Conservation (phyloP, 2,888 invertebrate genomes). For the Andricus curvator region DNA sequence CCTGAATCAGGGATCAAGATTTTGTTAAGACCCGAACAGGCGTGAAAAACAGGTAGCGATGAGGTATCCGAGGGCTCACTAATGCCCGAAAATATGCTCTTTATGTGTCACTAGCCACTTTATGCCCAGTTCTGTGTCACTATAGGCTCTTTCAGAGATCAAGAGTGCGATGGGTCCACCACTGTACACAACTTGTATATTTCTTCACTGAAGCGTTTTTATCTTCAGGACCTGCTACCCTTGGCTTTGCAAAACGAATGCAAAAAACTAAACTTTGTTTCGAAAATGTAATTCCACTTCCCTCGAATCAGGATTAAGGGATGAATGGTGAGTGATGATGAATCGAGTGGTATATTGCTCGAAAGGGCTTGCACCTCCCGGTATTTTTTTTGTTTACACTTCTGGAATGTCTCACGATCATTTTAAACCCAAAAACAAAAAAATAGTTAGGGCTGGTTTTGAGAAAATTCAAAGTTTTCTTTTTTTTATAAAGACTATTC, state of each 20-base stretch:
- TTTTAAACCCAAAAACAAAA: too few relatives aligned
- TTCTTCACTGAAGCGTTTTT: conserved; percentile 51
- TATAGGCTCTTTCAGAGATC: conserved; percentile 42
- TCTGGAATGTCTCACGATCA: too few relatives aligned
- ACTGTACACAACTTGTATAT: conserved; percentile 46
- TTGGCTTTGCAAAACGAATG: conserved; percentile 31
- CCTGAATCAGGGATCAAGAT: conserved; percentile 52
- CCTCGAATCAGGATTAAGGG: background rate
- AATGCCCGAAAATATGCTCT: conserved; percentile 76
- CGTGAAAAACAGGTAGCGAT: conserved; percentile 67
- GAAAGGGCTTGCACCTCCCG: too few relatives aligned
- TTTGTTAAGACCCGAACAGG: conserved; percentile 57
- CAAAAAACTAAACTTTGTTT: conserved; percentile 32
- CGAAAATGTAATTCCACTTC: conserved; percentile 39
- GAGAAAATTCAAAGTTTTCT: too few relatives aligned
- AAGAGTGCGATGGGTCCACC: conserved; percentile 48
- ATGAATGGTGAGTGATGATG: background rate
- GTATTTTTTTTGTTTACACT: too few relatives aligned
- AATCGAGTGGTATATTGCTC: too few relatives aligned
- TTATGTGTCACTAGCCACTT: conserved; percentile 78
- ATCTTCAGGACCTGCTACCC: conserved; percentile 44
- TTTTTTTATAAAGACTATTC: too few relatives aligned
- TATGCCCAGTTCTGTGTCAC: conserved; percentile 63
- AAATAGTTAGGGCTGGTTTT: too few relatives aligned
- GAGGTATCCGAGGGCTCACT: conserved; percentile 53